Evolutionary conservation across 2,113 vertebrate genomes (phyloP), one percentile per base, ranked within the genome.

Genomic region (Xiphophorus couchianus): DNA sequence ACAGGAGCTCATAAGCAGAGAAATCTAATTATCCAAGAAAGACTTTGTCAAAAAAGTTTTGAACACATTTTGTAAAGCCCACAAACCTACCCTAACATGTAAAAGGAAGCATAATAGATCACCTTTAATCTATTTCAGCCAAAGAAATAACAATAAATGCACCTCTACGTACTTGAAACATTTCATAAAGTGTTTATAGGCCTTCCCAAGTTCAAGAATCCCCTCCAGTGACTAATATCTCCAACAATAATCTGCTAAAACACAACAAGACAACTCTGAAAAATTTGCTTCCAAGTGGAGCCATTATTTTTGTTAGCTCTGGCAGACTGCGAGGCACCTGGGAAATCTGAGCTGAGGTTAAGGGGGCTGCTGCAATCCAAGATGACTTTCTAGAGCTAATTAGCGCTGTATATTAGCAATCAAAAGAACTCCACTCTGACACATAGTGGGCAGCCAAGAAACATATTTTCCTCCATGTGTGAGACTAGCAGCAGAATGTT

Each of bases 291-390:
- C 82, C 77, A 81, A 86, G 84, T 51, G 51, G 74, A 84, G 86
- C 83, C 81, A 81, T 92, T 91, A 85, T 90, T 94, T 94, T 88
- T 90, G 91, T 93, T 94, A 89, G 91, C 81, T 75, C 85, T 90
- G 88, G 89, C 92, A 94, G 94, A 94, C 93, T 94, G 85, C 1
- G 78, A 90, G 93, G 94, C 94, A 92, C 93, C 94, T 94, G 93
- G 89, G 92, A 92, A 93, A 94, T 90, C 76, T 88, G 92, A 94
- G 90, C 89, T 80, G 88, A 86, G 85, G 72, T 88, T 88, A 79
- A 89, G 10, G 81, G 75, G 83, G 73, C 79, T 63, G 74, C 73
- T 70, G 80, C 71, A 87, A 86, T 84, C 83, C 83, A 81, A 79
- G 39, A 90, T 93, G 86, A 77, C 88, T 88, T 90, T 91, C 91